Percentiles rank a stretch among this genome's conserved stretches.
Evolutionary conservation across 1,140 invertebrate species (phyloP).

Genomic region (Maconellicoccus hirsutus): DNA sequence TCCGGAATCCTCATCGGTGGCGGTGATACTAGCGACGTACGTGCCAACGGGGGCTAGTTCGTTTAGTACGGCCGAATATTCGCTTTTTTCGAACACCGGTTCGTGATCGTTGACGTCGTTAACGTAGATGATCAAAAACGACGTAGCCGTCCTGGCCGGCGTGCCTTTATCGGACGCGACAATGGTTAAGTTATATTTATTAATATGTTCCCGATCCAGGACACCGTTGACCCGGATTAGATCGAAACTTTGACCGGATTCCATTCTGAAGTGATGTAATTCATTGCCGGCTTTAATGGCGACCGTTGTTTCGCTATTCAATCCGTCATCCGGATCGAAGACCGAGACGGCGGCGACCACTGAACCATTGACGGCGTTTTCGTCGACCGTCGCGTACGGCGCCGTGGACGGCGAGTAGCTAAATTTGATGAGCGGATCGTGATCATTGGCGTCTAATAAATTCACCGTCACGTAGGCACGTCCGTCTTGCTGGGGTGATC

Average conservation of each 20-base stretch:
- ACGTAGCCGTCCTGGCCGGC: slow-evolving; percentile 66
- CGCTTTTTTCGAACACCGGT: slow-evolving; percentile 84
- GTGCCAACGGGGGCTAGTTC: slow-evolving; percentile 76
- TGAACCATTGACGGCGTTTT: slow-evolving; percentile 78
- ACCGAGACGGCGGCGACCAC: slow-evolving; percentile 89
- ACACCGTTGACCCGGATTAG: slow-evolving; percentile 84
- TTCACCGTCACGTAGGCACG: slow-evolving; percentile 90
- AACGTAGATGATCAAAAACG: slow-evolving; percentile 79
- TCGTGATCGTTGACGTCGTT: slow-evolving; percentile 93
- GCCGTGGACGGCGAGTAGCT: slow-evolving; percentile 73
- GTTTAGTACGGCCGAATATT: slow-evolving; percentile 75
- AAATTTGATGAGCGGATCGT: slow-evolving; percentile 84
- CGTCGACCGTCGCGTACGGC: slow-evolving; percentile 78
- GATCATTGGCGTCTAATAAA: slow-evolving; percentile 75
- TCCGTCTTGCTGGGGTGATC: slow-evolving; percentile 76
- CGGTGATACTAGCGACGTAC: slow-evolving; percentile 75
- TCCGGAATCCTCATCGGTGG: slow-evolving; percentile 80
- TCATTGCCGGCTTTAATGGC: slow-evolving; percentile 81
- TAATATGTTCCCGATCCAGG: slow-evolving; percentile 82
- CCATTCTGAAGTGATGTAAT: slow-evolving; percentile 72
- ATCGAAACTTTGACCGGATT: slow-evolving; percentile 70
- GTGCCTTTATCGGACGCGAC: slow-evolving; percentile 79
- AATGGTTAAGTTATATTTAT: slow-evolving; percentile 83
- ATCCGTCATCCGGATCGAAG: slow-evolving; percentile 76
- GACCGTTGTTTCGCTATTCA: slow-evolving; percentile 76